phyloP scores from a whole-genome alignment of 2,888 invertebrate genomes.

The Lasioglossum lativentre region DNA sequence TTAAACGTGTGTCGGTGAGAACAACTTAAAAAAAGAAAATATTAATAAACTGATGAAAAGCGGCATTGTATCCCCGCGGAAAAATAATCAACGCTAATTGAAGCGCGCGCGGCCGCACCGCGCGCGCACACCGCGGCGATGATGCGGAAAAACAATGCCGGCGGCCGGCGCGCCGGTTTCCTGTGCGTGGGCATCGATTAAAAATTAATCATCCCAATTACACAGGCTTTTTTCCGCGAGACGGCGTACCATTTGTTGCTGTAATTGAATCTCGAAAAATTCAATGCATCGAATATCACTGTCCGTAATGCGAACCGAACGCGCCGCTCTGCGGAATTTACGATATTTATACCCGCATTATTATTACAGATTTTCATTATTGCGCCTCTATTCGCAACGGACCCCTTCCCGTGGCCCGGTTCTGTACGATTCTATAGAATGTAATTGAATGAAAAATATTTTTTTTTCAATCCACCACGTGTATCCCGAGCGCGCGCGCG shows the following conservation, averaged over 20 bases:
- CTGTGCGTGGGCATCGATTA: conserved; percentile 57
- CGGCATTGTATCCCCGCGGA: conserved; percentile 28
- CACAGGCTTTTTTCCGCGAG: conserved; percentile 50
- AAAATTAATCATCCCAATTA: conserved; percentile 68
- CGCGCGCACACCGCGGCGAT: conserved; percentile 20
- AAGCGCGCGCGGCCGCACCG: conserved; percentile 20
- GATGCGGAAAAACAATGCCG: conserved; percentile 63
- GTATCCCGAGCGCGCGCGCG: neutral
- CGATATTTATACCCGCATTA: conserved; percentile 51
- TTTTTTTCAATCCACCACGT: neutral
- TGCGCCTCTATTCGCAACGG: conserved; percentile 15
- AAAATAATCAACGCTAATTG: conserved; percentile 67
- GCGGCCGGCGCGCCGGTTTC: neutral
- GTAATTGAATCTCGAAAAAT: conserved; percentile 62
- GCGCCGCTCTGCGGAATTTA: conserved; percentile 41
- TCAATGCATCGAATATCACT: conserved; percentile 60
- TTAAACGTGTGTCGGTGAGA: conserved; percentile 48
- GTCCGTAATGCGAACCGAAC: conserved; percentile 54
- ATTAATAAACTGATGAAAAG: conserved; percentile 61
- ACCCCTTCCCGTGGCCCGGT: neutral
- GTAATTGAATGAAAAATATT: conserved; percentile 34
- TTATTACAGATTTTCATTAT: conserved; percentile 60
- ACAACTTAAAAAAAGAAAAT: conserved; percentile 57
- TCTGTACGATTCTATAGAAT: conserved; percentile 8
- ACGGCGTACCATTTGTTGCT: conserved; percentile 43